Evolutionary conservation across 1,140 invertebrate species (phyloP), one percentile per base, ranked within the genome.

Genomic region (Goniozus legneri): DNA sequence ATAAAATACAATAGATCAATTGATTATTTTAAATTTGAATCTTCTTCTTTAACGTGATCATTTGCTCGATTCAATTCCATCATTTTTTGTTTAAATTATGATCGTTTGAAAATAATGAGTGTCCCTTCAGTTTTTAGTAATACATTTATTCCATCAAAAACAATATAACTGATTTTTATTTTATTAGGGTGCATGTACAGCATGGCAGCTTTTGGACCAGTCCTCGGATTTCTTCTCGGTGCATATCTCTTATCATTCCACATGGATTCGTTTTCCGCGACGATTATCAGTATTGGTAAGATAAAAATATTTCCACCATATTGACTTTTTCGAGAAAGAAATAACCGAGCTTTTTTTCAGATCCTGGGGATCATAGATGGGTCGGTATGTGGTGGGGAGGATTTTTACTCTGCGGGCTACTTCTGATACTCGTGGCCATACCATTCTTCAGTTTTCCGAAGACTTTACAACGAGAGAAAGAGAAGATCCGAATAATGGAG

Each of bases 331-430:
- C 33, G 33, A 13, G 4, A 27, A 27, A 27, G 24, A 27, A 27
- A 27, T 27, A 27, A 21, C 27, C n/a, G 14, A 50, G 36, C 35
- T 32, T 45, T 55, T 61, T 67, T 61, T 22, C 60, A 88, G 87
- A 84, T 79, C 83, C 88, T 6, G 84, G 84, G 15, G 89, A 92
- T 70, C 85, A 87, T 47, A 80, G 87, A 35, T 95, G 91, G 89
- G 87, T 96, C 14, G 92, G 93, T 15, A 91, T 93, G 80, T 96
- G 93, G 93, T 96, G 93, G 93, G 87, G 92, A 14, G 92, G 92
- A 12, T 95, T 95, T 66, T 67, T 95, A 2, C 77, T 94, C 1
- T 87, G 89, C 46, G 91, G 89, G 1, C 64, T 89, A 8, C 75
- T 93, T 0, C 80, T 92, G 1, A 82, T 94, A 22, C 64, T 94